Evolutionary conservation across 1,140 invertebrate genomes (phyloP), one percentile per base, ranked within the genome.

Genomic region (Trachymyrmex septentrionalis): DNA sequence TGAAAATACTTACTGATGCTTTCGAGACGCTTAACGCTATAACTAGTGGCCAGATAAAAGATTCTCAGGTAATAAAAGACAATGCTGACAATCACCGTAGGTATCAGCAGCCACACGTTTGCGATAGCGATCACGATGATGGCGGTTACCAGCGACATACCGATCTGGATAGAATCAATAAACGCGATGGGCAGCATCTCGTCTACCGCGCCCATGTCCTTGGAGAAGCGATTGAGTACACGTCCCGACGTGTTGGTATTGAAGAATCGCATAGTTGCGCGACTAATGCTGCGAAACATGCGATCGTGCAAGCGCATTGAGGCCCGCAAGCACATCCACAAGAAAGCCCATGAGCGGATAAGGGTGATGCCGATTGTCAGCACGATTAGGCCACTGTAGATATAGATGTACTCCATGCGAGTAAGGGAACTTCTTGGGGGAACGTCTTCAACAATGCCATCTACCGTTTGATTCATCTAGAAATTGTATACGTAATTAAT

Each of bases 201-300:
- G 93, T 97, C 97, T 71, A 97, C 96, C 1, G 96, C 95, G 0
- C 97, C 97, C 90, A 97, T 95, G 88, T 97, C 97, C 89, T 96
- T 96, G 1, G 96, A 96, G 91, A 97, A 97, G 44, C 96, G 93
- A 91, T 97, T 97, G 3, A 97, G 88, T 44, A 96, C 95, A 61
- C 96, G 91, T 0, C 94, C 93, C 0, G 95, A 95, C 5, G 98
- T 97, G 93, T 99, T 99, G 10, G 96, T 97, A 88, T 98, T 98
- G 94, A 99, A 99, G 94, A 99, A 99, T 9, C 96, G 96, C 96
- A 99, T 98, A 0, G 97, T 97, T 0, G 98, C 97, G 6, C 97
- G 96, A 34, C 98, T 96, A 1, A 99, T 96, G 69, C 97, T 97
- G 14, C 95, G 94, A 92, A 99, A 99, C 97, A 99, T 98, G 7